Conservation (phyloP, 2,797 vertebrate genomes). For the Melanotaenia trifasciata region DNA sequence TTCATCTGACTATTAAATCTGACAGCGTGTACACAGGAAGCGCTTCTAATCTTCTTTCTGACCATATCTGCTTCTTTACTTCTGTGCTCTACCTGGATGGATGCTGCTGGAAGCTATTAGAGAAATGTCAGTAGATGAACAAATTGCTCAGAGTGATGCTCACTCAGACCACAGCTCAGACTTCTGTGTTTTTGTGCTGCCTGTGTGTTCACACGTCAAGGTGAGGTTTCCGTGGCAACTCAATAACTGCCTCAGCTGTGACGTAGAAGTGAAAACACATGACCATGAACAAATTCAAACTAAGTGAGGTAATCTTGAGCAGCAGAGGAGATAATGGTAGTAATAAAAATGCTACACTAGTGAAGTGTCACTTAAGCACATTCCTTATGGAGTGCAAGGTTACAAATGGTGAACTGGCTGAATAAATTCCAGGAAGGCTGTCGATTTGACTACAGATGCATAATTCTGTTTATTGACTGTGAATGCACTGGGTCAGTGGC, state of each 20-base stretch:
- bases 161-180: slow-evolving; percentile 21
- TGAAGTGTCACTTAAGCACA: slow-evolving; percentile 28
- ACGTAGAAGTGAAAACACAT: slow-evolving; percentile 1
- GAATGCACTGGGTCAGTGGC: not conserved
- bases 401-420: slow-evolving; percentile 2
- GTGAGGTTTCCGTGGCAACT: slow-evolving; percentile 35
- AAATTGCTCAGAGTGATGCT: slow-evolving; percentile 12
- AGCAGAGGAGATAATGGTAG: slow-evolving; percentile 1
- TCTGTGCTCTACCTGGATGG: slow-evolving; percentile 1
- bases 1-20: slow-evolving; percentile 29
- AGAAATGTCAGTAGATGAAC: slow-evolving; percentile 19
- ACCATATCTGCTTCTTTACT: slow-evolving; percentile 5
- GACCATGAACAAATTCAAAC: slow-evolving; percentile 7
- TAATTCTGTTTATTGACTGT: not conserved
- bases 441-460: not conserved
- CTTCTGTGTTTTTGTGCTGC: not conserved
- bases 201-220: not conserved
- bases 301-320: not conserved
- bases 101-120: slow-evolving; percentile 1
- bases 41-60: slow-evolving; percentile 13
- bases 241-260: slow-evolving; percentile 22
- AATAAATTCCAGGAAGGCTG: not conserved
- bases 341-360: not conserved
- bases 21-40: slow-evolving; percentile 21
- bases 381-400: slow-evolving; percentile 6